A percentile compares a stretch with the other conserved stretches of the same genome.
phyloP scores from a whole-genome alignment of 2,113 vertebrate genomes.

The Raja brachyura region DNA sequence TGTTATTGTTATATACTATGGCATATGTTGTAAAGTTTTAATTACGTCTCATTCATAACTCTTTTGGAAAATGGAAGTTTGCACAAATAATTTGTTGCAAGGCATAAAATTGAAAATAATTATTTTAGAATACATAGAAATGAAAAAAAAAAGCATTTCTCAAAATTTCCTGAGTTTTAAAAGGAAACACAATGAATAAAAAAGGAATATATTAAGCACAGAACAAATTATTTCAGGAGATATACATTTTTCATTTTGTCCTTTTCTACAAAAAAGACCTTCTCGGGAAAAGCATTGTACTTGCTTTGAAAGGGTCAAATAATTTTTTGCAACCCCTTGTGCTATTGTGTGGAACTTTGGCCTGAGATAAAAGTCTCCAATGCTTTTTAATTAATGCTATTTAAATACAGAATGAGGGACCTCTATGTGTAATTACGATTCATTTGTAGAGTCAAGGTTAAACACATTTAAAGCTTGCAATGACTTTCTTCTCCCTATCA shows the following conservation, averaged over 20 bases:
- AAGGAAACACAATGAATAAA: neutral
- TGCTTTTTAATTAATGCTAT: slow-evolving; percentile 32
- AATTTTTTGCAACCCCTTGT: slow-evolving; percentile 29
- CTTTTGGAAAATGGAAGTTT: neutral
- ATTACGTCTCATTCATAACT: neutral
- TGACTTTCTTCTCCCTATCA: neutral
- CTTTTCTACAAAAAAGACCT: slow-evolving; percentile 14
- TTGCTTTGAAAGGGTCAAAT: slow-evolving; percentile 36
- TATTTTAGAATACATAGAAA: neutral
- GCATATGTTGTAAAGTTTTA: neutral
- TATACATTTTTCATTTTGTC: slow-evolving; percentile 36
- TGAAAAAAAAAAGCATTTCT: neutral
- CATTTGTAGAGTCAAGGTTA: slow-evolving; percentile 34
- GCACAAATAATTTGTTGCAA: neutral
- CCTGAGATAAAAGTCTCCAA: slow-evolving; percentile 36
- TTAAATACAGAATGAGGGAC: slow-evolving; percentile 35
- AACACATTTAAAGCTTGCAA: slow-evolving; percentile 27
- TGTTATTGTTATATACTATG: neutral
- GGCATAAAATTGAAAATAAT: neutral
- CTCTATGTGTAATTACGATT: slow-evolving; percentile 31
- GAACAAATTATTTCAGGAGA: slow-evolving; percentile 32
- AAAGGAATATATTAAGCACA: slow-evolving; percentile 16
- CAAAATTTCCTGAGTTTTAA: neutral
- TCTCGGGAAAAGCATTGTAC: slow-evolving; percentile 24
- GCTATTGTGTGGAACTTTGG: slow-evolving; percentile 28